Evolutionary conservation across 2,797 vertebrate species (phyloP).

Genomic region (Hypotaenidia okinawae): DNA sequence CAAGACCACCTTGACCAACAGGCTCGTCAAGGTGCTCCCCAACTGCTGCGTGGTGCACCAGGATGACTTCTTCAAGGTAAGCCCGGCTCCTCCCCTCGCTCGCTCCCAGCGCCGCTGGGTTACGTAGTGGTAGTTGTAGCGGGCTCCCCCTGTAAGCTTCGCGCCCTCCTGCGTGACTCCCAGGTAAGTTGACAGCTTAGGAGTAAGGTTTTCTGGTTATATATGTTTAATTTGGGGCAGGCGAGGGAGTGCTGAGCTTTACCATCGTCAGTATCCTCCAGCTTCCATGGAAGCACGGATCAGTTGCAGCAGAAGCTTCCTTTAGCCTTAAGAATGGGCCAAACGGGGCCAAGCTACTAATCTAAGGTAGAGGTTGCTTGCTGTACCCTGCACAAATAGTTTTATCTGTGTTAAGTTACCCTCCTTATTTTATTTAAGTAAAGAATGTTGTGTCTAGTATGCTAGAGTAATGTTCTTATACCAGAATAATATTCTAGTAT

Average conservation of each 20-base stretch:
- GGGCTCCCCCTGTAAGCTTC: not conserved
- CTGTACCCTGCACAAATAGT: not conserved
- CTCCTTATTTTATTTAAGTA: not conserved
- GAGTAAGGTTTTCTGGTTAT: not conserved
- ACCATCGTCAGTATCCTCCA: too few species aligned
- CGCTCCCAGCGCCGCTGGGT: rapidly evolving
- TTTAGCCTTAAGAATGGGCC: not conserved
- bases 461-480: too few species aligned
- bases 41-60: conserved; percentile 96
- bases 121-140: rapidly evolving
- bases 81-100: not conserved
- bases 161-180: not conserved
- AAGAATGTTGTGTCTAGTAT: not conserved
- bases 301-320: not conserved
- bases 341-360: not conserved
- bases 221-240: not conserved
- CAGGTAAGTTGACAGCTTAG: not conserved
- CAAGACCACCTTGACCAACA: conserved; percentile 92
- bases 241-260: not conserved
- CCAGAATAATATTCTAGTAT: not conserved
- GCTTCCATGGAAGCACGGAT: not conserved
- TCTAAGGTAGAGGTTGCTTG: not conserved
- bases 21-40: conserved; percentile 84
- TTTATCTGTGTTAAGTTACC: not conserved
- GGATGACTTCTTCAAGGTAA: conserved; percentile 97